Evolutionary conservation across 2,113 vertebrate genomes (phyloP).

Genomic region (Brachyistius frenatus): DNA sequence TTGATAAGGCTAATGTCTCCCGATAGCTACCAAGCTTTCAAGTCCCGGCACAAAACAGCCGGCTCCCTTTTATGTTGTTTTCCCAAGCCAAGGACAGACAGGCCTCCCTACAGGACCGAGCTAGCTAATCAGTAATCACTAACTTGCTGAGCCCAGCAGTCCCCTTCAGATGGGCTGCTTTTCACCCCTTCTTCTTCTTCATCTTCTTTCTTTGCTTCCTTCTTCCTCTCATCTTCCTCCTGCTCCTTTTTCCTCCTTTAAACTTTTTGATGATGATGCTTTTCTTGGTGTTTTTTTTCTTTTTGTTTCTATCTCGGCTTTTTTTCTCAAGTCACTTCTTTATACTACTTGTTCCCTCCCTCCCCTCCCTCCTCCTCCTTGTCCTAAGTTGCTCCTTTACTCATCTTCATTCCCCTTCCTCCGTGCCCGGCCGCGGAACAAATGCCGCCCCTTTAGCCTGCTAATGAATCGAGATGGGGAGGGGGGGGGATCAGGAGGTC

Average conservation of each 20-base stretch:
- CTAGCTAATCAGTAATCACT: conserved; percentile 94
- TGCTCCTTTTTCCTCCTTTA: neutral
- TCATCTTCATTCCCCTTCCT: conserved; percentile 62
- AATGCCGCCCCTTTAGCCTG: conserved; percentile 62
- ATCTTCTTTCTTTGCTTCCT: conserved; percentile 29
- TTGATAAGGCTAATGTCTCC: conserved; percentile 90
- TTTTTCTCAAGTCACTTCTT: conserved; percentile 22
- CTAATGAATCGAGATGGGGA: conserved; percentile 68
- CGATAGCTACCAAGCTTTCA: conserved; percentile 93
- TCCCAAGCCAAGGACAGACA: conserved; percentile 92
- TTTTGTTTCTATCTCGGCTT: conserved; percentile 33
- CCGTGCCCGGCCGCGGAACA: conserved; percentile 53
- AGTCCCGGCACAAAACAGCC: conserved; percentile 89
- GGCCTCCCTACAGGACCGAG: conserved; percentile 79
- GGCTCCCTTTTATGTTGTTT: conserved; percentile 91
- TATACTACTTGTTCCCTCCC: conserved; percentile 9
- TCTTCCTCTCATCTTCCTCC: neutral
- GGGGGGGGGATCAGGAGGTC: conserved; percentile 63
- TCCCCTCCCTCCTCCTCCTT: conserved; percentile 46
- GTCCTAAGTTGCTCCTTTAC: conserved; percentile 48
- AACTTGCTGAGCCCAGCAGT: conserved; percentile 83
- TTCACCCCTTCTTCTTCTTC: conserved; percentile 45
- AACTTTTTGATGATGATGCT: conserved; percentile 10
- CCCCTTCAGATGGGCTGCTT: conserved; percentile 75
- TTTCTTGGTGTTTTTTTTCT: conserved; percentile 4